Evolutionary conservation across 2,888 invertebrate species (phyloP), one percentile per base, ranked within the genome.

Genomic region (Pterostichus niger): DNA sequence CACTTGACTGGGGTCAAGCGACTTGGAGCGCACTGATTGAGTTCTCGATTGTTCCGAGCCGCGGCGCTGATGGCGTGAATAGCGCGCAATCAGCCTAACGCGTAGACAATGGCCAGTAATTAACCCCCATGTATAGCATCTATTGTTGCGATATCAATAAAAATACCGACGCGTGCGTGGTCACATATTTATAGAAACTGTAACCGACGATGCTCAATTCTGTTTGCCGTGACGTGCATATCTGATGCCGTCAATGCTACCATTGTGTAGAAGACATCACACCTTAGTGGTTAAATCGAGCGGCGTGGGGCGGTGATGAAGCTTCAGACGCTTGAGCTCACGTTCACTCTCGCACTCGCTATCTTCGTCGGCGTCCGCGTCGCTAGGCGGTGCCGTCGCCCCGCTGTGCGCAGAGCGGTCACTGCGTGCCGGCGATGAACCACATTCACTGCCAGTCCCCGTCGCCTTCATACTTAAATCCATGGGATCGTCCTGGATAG

Each of bases 401-500:
- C 88, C 90, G 85, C 92, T 93, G 9, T 88, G 88, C 10, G 87
- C 87, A 54, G 86, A 87, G 77, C 86, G 86, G 86, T 87, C 88
- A 79, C 89, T 89, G 2, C 85, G 85, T 13, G 88, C 87, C 9
- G 90, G 89, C 0, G 89, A 89, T 0, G 89, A 89, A 0, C 88
- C 89, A 78, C 89, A 85, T 54, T 52, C 91, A 83, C 93, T 91
- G 24, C 92, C 92, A 0, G 93, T 92, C 40, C 40, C 40, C 40
- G 40, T 40, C 1, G 7, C 40, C 87, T 94, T 95, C 90, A 96
- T 94, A 49, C 96, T 96, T 85, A 96, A 89, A 88, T 96, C 96
- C 88, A 96, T 96, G 0, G 96, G 96, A 87, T 94, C 94, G 85
- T 96, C 95, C 88, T 96, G 95, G 0, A 91, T 88, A 0, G 91